phyloP scores from a whole-genome alignment of 2,113 vertebrate genomes.

The Ovibos moschatus region DNA sequence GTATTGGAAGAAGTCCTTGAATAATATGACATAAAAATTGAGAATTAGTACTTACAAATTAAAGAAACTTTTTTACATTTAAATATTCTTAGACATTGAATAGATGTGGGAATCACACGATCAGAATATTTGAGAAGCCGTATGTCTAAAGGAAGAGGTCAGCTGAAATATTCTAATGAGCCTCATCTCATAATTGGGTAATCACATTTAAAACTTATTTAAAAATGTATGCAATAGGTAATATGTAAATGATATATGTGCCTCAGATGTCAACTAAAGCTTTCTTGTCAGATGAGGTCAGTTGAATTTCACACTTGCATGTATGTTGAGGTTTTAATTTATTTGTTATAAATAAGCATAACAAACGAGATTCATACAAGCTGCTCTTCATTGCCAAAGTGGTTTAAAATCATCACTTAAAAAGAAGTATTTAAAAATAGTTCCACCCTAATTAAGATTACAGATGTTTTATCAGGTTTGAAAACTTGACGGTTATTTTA shows the following conservation, averaged over 20 bases:
- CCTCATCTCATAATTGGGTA: background rate
- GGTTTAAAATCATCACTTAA: background rate
- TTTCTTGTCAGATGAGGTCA: background rate
- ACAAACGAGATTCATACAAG: background rate
- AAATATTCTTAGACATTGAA: background rate
- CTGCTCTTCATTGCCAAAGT: background rate
- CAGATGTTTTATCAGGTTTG: background rate
- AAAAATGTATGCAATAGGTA: background rate
- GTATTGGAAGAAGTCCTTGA: background rate
- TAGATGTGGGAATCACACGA: background rate
- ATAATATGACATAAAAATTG: background rate
- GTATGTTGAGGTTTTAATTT: background rate
- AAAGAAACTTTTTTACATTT: background rate
- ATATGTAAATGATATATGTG: background rate
- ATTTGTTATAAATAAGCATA: background rate
- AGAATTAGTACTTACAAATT: background rate
- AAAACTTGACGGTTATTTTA: background rate
- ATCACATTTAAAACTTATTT: background rate
- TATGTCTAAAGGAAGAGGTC: background rate
- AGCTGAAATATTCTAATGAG: background rate
- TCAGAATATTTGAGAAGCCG: background rate
- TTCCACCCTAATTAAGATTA: background rate
- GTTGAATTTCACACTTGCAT: background rate
- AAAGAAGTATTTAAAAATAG: background rate
- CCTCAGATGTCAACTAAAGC: background rate